Base-by-base conservation (phyloP, 2,113 vertebrate species). In the Periophthalmus modestus region DNA sequence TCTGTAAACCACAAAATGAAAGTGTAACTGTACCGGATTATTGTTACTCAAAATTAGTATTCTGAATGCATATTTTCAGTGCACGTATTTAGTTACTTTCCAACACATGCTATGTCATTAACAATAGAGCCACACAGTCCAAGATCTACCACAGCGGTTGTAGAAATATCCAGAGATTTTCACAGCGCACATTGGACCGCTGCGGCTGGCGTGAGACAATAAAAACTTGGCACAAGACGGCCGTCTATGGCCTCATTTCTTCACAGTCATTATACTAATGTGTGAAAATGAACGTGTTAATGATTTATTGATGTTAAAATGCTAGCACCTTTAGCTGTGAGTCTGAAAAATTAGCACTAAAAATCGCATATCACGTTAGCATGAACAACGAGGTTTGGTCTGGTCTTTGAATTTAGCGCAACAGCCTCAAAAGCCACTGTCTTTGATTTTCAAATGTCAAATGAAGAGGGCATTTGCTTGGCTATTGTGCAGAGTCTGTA, bases 261-360 rank as follows among this genome's bases (percentile, higher is more conserved):
- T 86, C 58, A 52, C 68, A 68, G 58, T 74, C 71, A 77, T 86
- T 77, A 69, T 33, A n/a, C 68, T 72, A 77, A 86, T 67, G 70
- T 81, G 72, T 83, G 72, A 71, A 80, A 78, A 68, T 71, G 0
- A 78, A 80, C 36, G 72, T 76, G 84, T 24, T 82, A 78, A 72
- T 75, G 78, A 75, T 77, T 82, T 75, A 85, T 83, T 75, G 65
- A 83, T 66, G 71, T 52, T 81, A 59, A 58, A 73, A 85, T 72
- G 36, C 21, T 68, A 71, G 46, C 70, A 77, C 63, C 67, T 77
- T 71, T 50, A 69, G 70, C 67, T 57, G 50, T 36, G 58, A 66
- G 67, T 52, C 63, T 21, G 15, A 79, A 63, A 28, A 79, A 79
- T 72, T 72, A 55, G 24, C 15, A 70, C 15, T 62, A 15, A 13